Percentiles rank a stretch among this genome's conserved stretches.
These are phyloP conservation scores for Malacosoma neustria DNA, from an alignment of 2,888 invertebrate genomes.

Conservation along the genomic window DNA sequence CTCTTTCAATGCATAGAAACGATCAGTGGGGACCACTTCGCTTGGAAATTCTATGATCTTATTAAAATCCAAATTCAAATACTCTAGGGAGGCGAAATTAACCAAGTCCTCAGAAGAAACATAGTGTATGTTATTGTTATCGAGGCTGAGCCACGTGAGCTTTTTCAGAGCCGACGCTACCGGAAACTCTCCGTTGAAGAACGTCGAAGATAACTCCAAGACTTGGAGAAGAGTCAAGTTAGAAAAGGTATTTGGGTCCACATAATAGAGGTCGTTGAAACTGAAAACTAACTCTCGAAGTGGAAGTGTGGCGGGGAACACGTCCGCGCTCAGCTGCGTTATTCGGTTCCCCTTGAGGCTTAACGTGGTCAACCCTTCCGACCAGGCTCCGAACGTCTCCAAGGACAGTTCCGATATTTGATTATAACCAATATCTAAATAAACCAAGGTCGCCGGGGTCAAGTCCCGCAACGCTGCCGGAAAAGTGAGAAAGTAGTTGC, in stretches of 20 bases:
- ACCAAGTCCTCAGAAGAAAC: slow-evolving; percentile 78
- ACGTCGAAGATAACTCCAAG: slow-evolving; percentile 86
- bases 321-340: slow-evolving; percentile 74
- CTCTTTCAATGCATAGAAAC: slow-evolving; percentile 81
- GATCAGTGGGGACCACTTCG: slow-evolving; percentile 37
- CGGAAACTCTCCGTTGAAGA: slow-evolving; percentile 82
- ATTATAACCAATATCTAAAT: slow-evolving; percentile 89
- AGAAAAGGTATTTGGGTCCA: slow-evolving; percentile 79
- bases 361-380: slow-evolving; percentile 81
- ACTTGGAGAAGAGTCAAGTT: slow-evolving; percentile 82
- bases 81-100: slow-evolving; percentile 79
- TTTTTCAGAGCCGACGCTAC: slow-evolving; percentile 77
- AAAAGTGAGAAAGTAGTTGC: slow-evolving; percentile 80
- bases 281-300: slow-evolving; percentile 89
- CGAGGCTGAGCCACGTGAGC: slow-evolving; percentile 85
- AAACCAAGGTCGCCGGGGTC: slow-evolving; percentile 73
- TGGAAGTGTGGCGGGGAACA: slow-evolving; percentile 80
- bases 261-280: slow-evolving; percentile 85
- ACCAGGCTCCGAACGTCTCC: slow-evolving; percentile 82
- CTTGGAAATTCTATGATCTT: slow-evolving; percentile 80
- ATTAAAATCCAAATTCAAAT: slow-evolving; percentile 89
- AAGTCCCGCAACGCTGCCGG: slow-evolving; percentile 78
- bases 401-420: slow-evolving; percentile 79
- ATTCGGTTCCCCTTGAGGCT: slow-evolving; percentile 86
- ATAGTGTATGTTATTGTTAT: slow-evolving; percentile 83